A percentile compares a stretch with the other conserved stretches of the same genome.
phyloP scores from a whole-genome alignment of 2,888 invertebrate genomes.

The Acleris holmiana region DNA sequence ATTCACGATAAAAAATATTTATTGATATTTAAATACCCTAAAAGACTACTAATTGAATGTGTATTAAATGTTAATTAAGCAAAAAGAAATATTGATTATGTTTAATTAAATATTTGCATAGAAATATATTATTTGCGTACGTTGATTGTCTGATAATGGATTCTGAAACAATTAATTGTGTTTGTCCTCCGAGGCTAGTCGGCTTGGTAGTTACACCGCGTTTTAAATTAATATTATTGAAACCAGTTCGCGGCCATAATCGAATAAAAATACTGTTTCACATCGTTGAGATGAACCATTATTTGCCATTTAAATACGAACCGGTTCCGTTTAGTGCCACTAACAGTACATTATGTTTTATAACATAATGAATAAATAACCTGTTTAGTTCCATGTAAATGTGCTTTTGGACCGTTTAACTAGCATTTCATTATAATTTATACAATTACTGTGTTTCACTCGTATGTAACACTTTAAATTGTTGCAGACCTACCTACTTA shows the following conservation, averaged over 20 bases:
- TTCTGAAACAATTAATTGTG: slow-evolving; percentile 14
- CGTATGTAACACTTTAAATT: slow-evolving; percentile 18
- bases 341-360: slow-evolving; percentile 36
- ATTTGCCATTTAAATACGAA: slow-evolving; percentile 11
- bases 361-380: slow-evolving; percentile 28
- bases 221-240: no score
- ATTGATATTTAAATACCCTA: slow-evolving; percentile 1
- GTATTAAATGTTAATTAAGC: slow-evolving; percentile 9
- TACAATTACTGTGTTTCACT: slow-evolving; percentile 12
- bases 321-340: slow-evolving; percentile 20
- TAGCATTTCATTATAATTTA: slow-evolving; percentile 18
- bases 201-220: slow-evolving; percentile 9
- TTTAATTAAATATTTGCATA: slow-evolving; percentile 11
- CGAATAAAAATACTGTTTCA: slow-evolving; percentile 30
- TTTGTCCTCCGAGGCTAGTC: slow-evolving; percentile 9
- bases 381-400: slow-evolving; percentile 19
- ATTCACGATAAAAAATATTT: background rate
- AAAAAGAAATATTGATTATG: background rate
- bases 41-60: slow-evolving; percentile 9
- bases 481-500: background rate
- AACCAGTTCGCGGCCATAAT: slow-evolving; percentile 17
- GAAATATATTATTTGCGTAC: background rate
- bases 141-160: slow-evolving; percentile 12
- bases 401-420: slow-evolving; percentile 27
- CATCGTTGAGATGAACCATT: slow-evolving; percentile 14